A percentile compares a stretch with the other conserved stretches of the same genome.
Evolutionary conservation across 2,113 vertebrate species (phyloP).

Genomic region (Penelope pileata): DNA sequence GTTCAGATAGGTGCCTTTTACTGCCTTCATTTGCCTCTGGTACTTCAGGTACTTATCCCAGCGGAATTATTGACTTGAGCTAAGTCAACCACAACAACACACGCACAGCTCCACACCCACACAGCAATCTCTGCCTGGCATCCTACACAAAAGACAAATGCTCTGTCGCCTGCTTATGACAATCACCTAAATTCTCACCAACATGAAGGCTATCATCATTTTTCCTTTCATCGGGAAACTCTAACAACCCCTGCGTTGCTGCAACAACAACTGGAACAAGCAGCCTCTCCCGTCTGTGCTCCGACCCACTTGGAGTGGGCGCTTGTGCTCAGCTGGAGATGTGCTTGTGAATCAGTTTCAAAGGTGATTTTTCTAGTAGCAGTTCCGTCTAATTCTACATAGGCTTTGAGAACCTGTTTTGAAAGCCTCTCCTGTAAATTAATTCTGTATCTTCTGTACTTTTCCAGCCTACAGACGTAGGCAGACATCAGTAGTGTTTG

Average conservation of each 20-base stretch:
- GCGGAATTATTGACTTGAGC: constrained; percentile 11
- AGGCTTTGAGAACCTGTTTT: not conserved
- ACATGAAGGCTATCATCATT: not conserved
- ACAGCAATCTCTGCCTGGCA: not conserved
- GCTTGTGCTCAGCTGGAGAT: not conserved
- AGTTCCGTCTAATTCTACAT: not conserved
- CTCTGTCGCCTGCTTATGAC: not conserved
- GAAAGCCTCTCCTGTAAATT: not conserved
- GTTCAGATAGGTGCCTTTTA: not conserved
- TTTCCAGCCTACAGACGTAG: not conserved
- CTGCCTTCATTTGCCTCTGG: not conserved
- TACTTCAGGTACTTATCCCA: not conserved
- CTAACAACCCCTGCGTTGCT: not conserved
- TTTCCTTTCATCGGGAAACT: not conserved
- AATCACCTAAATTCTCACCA: not conserved
- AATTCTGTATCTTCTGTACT: not conserved
- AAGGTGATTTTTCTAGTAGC: not conserved
- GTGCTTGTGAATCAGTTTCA: not conserved
- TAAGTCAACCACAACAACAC: not conserved
- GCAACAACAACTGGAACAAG: not conserved
- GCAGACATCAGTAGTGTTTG: not conserved
- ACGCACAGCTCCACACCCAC: not conserved
- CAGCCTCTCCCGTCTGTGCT: not conserved
- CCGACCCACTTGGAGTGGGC: not conserved
- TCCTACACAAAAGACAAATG: not conserved